Evolutionary conservation across 2,797 vertebrate genomes (phyloP).

Genomic region (Sebastiscus albofasciatus): DNA sequence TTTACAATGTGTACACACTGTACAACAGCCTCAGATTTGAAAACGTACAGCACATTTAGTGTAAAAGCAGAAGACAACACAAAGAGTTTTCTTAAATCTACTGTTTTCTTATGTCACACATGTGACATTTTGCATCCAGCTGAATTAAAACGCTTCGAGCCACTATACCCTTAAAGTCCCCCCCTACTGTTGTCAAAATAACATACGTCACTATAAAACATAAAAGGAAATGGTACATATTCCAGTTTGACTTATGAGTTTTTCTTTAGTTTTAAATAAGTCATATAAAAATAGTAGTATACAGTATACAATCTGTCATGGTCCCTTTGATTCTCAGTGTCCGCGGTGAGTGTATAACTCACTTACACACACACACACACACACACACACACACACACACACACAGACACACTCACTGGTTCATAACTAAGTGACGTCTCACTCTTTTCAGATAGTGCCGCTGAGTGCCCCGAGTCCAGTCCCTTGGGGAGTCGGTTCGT

Average conservation of each 20-base stretch:
- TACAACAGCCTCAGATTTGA: constrained; percentile 23
- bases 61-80: constrained; percentile 41
- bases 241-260: constrained; percentile 27
- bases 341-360: not conserved
- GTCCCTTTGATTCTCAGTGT: constrained; percentile 49
- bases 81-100: constrained; percentile 12
- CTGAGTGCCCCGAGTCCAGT: constrained; percentile 35
- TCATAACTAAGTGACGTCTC: constrained; percentile 34
- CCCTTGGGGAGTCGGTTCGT: constrained; percentile 20
- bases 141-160: constrained; percentile 33
- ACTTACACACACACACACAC: constrained; percentile 3
- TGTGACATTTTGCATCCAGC: constrained; percentile 14
- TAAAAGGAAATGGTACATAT: constrained; percentile 10
- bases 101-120: not conserved
- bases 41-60: constrained; percentile 39
- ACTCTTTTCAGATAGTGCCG: constrained; percentile 28
- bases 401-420: not conserved
- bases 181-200: not conserved
- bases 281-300: constrained; percentile 74
- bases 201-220: constrained; percentile 43
- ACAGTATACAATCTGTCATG: constrained; percentile 50
- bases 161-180: constrained; percentile 12
- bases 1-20: constrained; percentile 29
- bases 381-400: not conserved
- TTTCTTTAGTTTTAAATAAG: constrained; percentile 53